phyloP scores from a whole-genome alignment of 2,888 invertebrate species.

The Aphodius sticticus region DNA sequence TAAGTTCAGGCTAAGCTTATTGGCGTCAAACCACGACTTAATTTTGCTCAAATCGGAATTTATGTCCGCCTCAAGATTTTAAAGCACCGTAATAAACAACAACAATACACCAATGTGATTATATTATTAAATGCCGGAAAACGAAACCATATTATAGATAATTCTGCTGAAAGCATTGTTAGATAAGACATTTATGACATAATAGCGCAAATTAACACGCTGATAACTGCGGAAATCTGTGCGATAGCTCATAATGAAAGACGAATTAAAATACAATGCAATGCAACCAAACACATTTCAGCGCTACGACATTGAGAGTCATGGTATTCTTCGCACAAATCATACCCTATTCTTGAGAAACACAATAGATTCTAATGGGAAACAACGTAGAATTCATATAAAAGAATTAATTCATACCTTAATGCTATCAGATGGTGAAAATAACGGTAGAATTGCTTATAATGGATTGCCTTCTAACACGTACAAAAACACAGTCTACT shows the following conservation, averaged over 20 bases:
- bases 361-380: background rate
- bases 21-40: too few relatives aligned
- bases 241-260: background rate
- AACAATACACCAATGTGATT: background rate
- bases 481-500: background rate
- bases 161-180: background rate
- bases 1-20: too few relatives aligned
- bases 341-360: background rate
- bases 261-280: background rate
- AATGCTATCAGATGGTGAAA: background rate
- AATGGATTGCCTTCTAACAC: slow-evolving; percentile 4
- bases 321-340: background rate
- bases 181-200: background rate
- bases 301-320: background rate
- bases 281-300: background rate
- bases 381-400: background rate
- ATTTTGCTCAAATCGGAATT: too few relatives aligned
- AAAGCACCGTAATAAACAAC: too few relatives aligned
- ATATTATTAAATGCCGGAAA: background rate
- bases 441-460: background rate
- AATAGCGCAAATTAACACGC: background rate
- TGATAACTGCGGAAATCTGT: background rate
- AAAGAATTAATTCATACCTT: background rate
- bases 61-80: too few relatives aligned
- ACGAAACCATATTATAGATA: background rate